Evolutionary conservation across 1,140 invertebrate species (phyloP).

Genomic region (Melipona quadrifasciata): DNA sequence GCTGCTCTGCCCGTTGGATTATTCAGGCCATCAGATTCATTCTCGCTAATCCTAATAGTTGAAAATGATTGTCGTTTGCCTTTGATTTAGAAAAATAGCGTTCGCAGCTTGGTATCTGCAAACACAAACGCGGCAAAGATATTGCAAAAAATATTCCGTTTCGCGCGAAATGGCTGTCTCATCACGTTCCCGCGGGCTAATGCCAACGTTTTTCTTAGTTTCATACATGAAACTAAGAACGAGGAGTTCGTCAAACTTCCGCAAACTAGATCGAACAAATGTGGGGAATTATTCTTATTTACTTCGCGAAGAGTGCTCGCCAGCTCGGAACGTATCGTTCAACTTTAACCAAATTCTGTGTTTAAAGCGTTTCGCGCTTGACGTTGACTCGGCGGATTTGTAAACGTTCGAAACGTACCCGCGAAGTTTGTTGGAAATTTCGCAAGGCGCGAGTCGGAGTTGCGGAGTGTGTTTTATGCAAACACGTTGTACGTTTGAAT

Average conservation of each 20-base stretch:
- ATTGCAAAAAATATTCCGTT: neutral
- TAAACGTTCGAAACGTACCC: constrained; percentile 1
- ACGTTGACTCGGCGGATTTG: neutral
- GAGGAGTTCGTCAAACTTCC: neutral
- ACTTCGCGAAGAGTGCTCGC: neutral
- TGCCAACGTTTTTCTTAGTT: neutral
- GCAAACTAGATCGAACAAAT: neutral
- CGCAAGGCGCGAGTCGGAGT: neutral
- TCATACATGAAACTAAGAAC: neutral
- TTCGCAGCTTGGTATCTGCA: neutral
- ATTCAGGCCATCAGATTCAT: constrained; percentile 2
- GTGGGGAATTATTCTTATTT: neutral
- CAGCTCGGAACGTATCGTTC: neutral
- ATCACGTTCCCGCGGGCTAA: neutral
- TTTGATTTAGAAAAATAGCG: neutral
- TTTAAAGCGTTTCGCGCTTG: neutral
- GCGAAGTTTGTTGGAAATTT: neutral
- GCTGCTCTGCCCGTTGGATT: neutral
- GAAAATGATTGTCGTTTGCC: neutral
- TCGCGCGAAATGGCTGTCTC: neutral
- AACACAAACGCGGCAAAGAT: neutral
- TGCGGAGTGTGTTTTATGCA: constrained; percentile 15
- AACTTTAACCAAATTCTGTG: neutral
- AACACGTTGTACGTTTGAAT: too few species aligned
- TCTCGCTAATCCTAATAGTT: neutral